Evolutionary conservation across 1,140 invertebrate species (phyloP), one percentile per base, ranked within the genome.

Genomic region (Phymorhynchus buccinoides): DNA sequence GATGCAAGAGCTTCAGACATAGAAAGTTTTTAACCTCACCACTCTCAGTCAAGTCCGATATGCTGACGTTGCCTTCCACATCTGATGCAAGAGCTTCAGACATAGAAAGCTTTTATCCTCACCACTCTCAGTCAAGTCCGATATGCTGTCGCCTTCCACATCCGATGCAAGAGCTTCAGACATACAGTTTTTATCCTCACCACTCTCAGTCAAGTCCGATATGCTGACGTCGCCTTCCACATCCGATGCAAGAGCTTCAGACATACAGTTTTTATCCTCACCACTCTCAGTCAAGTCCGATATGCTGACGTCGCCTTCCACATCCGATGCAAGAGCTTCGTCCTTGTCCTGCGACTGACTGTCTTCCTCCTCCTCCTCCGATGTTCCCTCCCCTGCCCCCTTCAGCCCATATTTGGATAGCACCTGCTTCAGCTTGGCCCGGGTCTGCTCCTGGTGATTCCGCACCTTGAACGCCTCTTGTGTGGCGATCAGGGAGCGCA

Each of bases 341-440:
- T 75, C 16, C 16, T 27, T 22, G 37, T 75, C 73, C 22, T 35
- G 73, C 2, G 73, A 4, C 22, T 52, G 80, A 27, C 77, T 80
- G 52, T 86, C 87, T 42, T 85, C 88, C 75, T 85, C 85, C 39
- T 92, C 85, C 39, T 92, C 91, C 18, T 90, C 90, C 14, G 91
- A 91, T 32, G 83, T 80, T 16, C 84, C n/a, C 16, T 86, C 83
- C 18, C 84, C 85, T n/a, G 87, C 87, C 12, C 62, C 52, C 32
- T 35, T 41, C 6, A 90, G 56, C 32, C 85, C 71, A 48, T 88
- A 89, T 68, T 91, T 91, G 12, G 80, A 42, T 56, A 83, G 80
- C 9, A 92, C 37, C 14, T 71, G 68, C 0, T 86, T 37, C 22
- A 91, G 66, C 42, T 91, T 90, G 6, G 81, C 83, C 39, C 88